Percentiles rank a stretch among this genome's conserved stretches.
phyloP scores from a whole-genome alignment of 2,797 vertebrate species.

The Lates japonicus region DNA sequence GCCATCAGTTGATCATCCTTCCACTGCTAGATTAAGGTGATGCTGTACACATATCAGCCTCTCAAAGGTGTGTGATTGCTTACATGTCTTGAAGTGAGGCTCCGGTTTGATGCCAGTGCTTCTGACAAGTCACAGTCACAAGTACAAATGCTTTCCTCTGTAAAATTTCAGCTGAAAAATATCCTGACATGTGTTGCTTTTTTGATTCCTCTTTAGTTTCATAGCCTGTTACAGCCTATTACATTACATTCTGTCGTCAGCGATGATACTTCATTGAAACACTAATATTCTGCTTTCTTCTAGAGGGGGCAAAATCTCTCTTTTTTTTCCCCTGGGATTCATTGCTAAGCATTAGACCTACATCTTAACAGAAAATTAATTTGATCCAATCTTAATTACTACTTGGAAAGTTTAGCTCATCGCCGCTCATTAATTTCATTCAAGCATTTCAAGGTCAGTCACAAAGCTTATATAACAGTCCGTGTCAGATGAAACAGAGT shows the following conservation, averaged over 20 bases:
- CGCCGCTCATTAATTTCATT: slow-evolving; percentile 21
- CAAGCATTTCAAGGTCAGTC: slow-evolving; percentile 32
- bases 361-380: slow-evolving; percentile 18
- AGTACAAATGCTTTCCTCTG: slow-evolving; percentile 41
- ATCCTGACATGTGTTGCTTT: neutral
- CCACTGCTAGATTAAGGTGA: slow-evolving; percentile 62
- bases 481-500: slow-evolving; percentile 24
- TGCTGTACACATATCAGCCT: slow-evolving; percentile 34
- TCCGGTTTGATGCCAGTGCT: slow-evolving; percentile 48
- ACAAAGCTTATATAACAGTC: slow-evolving; percentile 23
- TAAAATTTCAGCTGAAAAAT: slow-evolving; percentile 32
- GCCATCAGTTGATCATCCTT: slow-evolving; percentile 58
- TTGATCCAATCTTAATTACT: slow-evolving; percentile 18
- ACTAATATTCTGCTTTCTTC: neutral
- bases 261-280: slow-evolving; percentile 28
- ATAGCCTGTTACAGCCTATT: slow-evolving; percentile 8
- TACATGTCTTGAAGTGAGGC: slow-evolving; percentile 58
- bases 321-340: slow-evolving; percentile 30
- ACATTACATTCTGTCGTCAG: slow-evolving; percentile 21
- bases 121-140: slow-evolving; percentile 61
- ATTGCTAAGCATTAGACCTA: slow-evolving; percentile 10
- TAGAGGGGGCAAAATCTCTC: neutral
- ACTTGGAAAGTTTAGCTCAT: slow-evolving; percentile 18
- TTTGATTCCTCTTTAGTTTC: slow-evolving; percentile 25
- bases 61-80: slow-evolving; percentile 54